These are phyloP conservation scores for Carduelis carduelis DNA, from an alignment of 2,797 vertebrate species.

Conservation along the genomic window DNA sequence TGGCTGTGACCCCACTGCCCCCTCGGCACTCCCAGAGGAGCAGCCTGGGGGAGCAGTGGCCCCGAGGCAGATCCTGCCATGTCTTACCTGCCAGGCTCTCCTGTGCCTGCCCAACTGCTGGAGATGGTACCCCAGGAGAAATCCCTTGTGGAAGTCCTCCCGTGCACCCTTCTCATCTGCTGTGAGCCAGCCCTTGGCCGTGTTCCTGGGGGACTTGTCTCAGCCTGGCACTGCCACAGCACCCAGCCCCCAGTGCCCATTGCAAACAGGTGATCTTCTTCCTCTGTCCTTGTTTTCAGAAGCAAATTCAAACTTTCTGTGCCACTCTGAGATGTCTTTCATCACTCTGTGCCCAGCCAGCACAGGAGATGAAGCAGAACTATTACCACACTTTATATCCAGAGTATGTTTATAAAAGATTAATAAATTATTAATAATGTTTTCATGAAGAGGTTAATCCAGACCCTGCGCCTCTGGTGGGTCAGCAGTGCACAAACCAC, in stretches of 20 bases:
- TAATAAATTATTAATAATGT: conserved; percentile 49
- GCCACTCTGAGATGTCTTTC: neutral
- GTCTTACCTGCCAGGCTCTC: neutral
- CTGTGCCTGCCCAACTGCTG: neutral
- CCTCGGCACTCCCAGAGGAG: neutral
- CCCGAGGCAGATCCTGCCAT: rapidly evolving
- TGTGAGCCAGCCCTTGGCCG: rapidly evolving
- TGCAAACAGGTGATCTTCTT: neutral
- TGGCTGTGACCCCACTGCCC: rapidly evolving
- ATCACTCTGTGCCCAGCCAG: neutral
- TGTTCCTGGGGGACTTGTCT: neutral
- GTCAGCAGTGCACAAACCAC: neutral
- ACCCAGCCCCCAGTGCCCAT: neutral
- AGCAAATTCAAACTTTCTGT: neutral
- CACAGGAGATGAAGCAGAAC: neutral
- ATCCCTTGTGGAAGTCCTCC: neutral
- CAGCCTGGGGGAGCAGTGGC: neutral
- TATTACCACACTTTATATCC: conserved; percentile 5
- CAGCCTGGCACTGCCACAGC: neutral
- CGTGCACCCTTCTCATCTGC: rapidly evolving
- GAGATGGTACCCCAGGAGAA: neutral
- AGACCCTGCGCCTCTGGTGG: neutral
- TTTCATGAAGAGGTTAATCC: neutral
- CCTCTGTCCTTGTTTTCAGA: neutral
- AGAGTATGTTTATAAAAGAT: conserved; percentile 25